phyloP scores from a whole-genome alignment of 2,113 vertebrate genomes.

The Semicossyphus pulcher region DNA sequence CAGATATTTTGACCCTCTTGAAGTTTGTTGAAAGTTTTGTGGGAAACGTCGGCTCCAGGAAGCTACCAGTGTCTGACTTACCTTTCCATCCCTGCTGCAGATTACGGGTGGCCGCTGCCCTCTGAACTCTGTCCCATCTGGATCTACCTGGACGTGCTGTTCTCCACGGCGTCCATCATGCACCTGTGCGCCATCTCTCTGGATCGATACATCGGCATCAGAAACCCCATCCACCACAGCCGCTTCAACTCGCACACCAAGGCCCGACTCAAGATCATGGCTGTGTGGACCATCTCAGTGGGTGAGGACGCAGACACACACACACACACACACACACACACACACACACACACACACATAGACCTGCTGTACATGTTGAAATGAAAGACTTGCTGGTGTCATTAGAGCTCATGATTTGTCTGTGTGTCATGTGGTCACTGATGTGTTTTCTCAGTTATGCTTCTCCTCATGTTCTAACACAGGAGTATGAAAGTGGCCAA shows the following conservation, averaged over 20 bases:
- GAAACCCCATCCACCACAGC: slow-evolving; percentile 95
- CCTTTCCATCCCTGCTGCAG: slow-evolving; percentile 69
- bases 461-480: too few relatives aligned
- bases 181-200: slow-evolving; percentile 97
- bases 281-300: slow-evolving; percentile 96
- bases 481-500: too few relatives aligned
- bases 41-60: too few relatives aligned
- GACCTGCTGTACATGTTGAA: too few relatives aligned
- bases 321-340: not conserved
- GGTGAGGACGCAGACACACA: slow-evolving; percentile 82
- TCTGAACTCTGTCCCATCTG: slow-evolving; percentile 91
- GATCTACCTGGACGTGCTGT: slow-evolving; percentile 97
- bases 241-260: slow-evolving; percentile 96
- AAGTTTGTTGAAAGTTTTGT: too few relatives aligned
- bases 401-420: too few relatives aligned
- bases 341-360: too few relatives aligned
- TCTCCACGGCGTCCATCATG: slow-evolving; percentile 98
- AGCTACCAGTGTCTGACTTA: too few relatives aligned
- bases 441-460: too few relatives aligned
- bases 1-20: too few relatives aligned
- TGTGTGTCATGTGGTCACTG: too few relatives aligned
- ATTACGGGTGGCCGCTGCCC: slow-evolving; percentile 93
- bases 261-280: slow-evolving; percentile 94
- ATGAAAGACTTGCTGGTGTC: too few relatives aligned
- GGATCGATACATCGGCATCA: slow-evolving; percentile 96